Base-by-base conservation (phyloP, 2,888 invertebrate genomes). In the Galeruca laticollis region DNA sequence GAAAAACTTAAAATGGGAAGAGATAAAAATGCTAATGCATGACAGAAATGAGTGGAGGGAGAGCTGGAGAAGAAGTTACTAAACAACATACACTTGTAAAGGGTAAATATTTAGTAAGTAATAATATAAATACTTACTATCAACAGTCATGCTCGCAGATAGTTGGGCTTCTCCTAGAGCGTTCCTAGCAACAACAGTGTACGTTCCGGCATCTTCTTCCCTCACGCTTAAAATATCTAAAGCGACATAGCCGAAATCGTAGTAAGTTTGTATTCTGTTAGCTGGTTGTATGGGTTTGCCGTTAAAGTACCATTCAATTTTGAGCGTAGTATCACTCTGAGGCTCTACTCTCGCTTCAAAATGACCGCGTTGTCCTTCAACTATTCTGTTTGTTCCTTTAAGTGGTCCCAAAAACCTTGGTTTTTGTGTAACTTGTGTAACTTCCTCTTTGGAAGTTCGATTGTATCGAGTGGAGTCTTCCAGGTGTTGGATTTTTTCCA, bases 231-330 rank as follows among this genome's bases (percentile, higher is more conserved):
- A 88, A 78, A 99, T 96, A 81, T 99, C 98, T 75, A 99, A 89
- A 40, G 98, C 96, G 20, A 98, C 97, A 83, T 97, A 98, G 70
- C 98, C 98, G 86, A 99, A 98, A 85, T 99, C 98, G 80, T 97
- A 94, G 83, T 95, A 95, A 9, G 95, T 96, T 86, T 96, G 96
- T 82, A 96, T 98, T 77, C 98, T 91, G 82, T 94, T 95, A 43
- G 96, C 96, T 71, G 92, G 91, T 82, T 93, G 93, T 70, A 99
- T 92, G 72, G 95, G 92, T 83, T 94, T 92, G 64, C 97, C 98
- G 86, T 99, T 98, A 81, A 96, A 96, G 84, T 96, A 97, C 99
- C 99, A 99, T 87, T 98, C 98, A 73, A 97, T 93, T 81, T 90
- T 90, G 92, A 99, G 93, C 20, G 94, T 93, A 33, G 96, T 89